Base-by-base conservation (phyloP, 2,797 vertebrate genomes). In the Knipowitschia caucasica region DNA sequence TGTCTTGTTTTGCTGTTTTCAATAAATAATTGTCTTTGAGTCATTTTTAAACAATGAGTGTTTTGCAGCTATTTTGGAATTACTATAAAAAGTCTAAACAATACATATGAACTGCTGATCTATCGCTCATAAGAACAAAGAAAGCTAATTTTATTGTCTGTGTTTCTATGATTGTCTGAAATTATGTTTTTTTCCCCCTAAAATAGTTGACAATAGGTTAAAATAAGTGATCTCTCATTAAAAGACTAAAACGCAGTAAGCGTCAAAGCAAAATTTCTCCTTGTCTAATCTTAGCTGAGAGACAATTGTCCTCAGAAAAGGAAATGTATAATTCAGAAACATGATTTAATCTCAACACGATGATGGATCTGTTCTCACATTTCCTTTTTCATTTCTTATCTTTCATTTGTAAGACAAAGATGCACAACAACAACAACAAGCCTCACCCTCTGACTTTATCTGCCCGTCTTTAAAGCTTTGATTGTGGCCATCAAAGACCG, bases 381-480 rank as follows among this genome's bases (percentile, higher is more conserved):
- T 49, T 33, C 46, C 18, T 23, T 49, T 49, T 11, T 49, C 4
- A 34, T n/a, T 7, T 59, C 1, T 40, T 36, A 15, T 39, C 27
- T 45, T 27, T 53, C 0, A 14, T 17, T 39, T 29, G 0, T 50
- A 5, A 54, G n/a, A 35, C 30, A 12, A 43, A 58, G 17, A 54
- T 52, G 1, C 25, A 30, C 30, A 11, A 35, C 33, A 51, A 30
- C 30, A 11, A 35, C 33, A 51, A 51, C 24, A 51, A 36, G n/a
- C 6, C 18, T 25, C 15, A 7, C 1, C 7, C 23, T 25, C 31
- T 11, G 4, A 11, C 7, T 34, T 33, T 49, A 21, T 54, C 27
- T 50, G 46, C 26, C 73, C 11, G 21, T 34, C 24, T 61, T 45
- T 33, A 71, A 64, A 21, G 26, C 45, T 46, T 44, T 30, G 26